A percentile compares a stretch with the other conserved stretches of the same genome.
Evolutionary conservation across 2,888 invertebrate species (phyloP).

Genomic region (Tipula helvola): DNA sequence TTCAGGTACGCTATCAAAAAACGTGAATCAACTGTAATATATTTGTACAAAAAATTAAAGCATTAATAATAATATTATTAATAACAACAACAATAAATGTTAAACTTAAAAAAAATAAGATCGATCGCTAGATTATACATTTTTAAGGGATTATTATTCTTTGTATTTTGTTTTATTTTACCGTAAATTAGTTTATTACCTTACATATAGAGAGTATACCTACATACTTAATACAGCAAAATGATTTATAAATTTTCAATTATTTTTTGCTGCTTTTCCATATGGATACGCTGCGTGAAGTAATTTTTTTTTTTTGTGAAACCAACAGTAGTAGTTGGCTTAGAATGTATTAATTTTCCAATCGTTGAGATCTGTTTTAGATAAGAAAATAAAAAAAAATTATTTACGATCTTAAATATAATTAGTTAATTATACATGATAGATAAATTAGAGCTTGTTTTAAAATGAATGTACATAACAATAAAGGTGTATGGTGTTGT

Average conservation of each 20-base stretch:
- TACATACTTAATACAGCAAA: neutral
- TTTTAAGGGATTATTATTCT: neutral
- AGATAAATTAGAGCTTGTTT: neutral
- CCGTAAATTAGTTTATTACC: neutral
- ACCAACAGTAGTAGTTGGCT: neutral
- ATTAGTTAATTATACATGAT: neutral
- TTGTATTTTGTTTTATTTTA: neutral
- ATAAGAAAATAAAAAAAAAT: neutral
- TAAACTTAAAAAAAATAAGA: neutral
- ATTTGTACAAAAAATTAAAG: neutral
- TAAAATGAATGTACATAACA: neutral
- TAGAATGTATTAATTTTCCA: neutral
- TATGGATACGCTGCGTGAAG: neutral
- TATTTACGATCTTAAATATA: neutral
- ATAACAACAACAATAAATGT: neutral
- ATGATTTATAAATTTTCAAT: neutral
- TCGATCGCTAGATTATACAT: neutral
- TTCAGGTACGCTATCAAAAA: neutral
- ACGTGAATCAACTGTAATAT: constrained; percentile 8
- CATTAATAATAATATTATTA: neutral
- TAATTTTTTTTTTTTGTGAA: neutral
- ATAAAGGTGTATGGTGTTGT: neutral
- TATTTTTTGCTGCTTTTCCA: neutral
- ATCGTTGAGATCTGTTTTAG: neutral
- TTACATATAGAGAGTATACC: neutral